Evolutionary conservation across 2,888 invertebrate genomes (phyloP).

Genomic region (Polyommatus iphigenia): DNA sequence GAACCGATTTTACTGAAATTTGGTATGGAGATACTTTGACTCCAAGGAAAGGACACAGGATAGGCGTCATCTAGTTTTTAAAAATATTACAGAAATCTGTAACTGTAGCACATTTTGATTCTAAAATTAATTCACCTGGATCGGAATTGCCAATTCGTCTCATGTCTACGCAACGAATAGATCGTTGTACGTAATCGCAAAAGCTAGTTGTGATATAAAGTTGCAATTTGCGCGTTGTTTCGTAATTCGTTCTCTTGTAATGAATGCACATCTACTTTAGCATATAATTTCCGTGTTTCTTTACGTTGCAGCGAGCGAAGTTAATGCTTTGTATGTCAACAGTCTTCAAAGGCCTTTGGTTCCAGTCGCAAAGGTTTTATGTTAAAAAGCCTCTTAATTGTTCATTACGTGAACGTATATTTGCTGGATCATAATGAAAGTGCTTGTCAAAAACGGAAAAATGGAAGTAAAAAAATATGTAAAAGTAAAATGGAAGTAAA

Average conservation of each 20-base stretch:
- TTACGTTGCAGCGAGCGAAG: slow-evolving; percentile 43
- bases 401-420: slow-evolving; percentile 18
- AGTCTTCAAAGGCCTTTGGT: slow-evolving; percentile 44
- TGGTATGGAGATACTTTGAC: too few relatives aligned
- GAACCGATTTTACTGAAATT: too few relatives aligned
- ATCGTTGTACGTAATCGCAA: slow-evolving; percentile 33
- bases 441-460: neutral
- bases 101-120: neutral
- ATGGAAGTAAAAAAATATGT: neutral
- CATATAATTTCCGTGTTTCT: slow-evolving; percentile 44
- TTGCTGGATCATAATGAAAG: neutral
- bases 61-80: too few relatives aligned
- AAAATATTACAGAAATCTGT: too few relatives aligned
- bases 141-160: neutral
- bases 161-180: neutral
- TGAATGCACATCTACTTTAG: slow-evolving; percentile 40
- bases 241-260: slow-evolving; percentile 42
- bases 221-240: slow-evolving; percentile 34
- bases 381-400: slow-evolving; percentile 34
- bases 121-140: neutral
- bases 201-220: slow-evolving; percentile 18
- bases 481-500: neutral
- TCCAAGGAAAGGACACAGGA: too few relatives aligned
- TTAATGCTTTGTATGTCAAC: slow-evolving; percentile 44
- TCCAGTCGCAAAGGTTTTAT: slow-evolving; percentile 41